phyloP scores from a whole-genome alignment of 2,888 invertebrate genomes.

The Polyploca ridens region DNA sequence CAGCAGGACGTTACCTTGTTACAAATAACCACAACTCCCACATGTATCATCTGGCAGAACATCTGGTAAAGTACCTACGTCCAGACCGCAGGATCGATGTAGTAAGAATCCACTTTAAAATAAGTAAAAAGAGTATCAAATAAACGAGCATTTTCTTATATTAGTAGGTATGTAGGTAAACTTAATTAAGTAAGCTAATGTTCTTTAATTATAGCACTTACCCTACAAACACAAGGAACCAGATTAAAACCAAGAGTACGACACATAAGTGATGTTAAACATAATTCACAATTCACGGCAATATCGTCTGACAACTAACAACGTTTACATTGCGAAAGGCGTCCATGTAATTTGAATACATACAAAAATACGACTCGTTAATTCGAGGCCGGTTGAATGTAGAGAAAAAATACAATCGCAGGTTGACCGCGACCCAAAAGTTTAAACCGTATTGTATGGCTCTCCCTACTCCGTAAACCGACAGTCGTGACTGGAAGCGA shows the following conservation, averaged over 20 bases:
- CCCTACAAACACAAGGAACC: not conserved
- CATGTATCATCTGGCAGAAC: not conserved
- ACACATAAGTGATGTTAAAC: conserved; percentile 1
- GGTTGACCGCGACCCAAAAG: conserved; percentile 66
- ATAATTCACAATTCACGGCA: conserved; percentile 23
- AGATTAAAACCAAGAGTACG: not conserved
- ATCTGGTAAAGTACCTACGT: not conserved
- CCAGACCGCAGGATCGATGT: not conserved
- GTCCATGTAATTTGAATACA: conserved; percentile 39
- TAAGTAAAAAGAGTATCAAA: not conserved
- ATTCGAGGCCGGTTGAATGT: conserved; percentile 51
- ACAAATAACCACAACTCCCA: not conserved
- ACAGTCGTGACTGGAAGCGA: conserved; percentile 32
- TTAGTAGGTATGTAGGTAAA: too few relatives aligned
- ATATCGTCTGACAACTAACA: conserved; percentile 24
- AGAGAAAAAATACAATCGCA: conserved; percentile 57
- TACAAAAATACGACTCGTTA: conserved; percentile 59
- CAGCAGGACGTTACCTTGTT: not conserved
- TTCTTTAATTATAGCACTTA: conserved; percentile 12
- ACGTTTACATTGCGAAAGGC: conserved; percentile 25
- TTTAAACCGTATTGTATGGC: conserved; percentile 23
- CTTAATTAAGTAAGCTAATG: conserved; percentile 7
- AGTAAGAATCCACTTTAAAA: not conserved
- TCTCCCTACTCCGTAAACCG: conserved; percentile 21
- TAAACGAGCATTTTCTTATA: too few relatives aligned